Conservation (phyloP, 1,140 invertebrate genomes). For the Oreohelix idahoensis region DNA sequence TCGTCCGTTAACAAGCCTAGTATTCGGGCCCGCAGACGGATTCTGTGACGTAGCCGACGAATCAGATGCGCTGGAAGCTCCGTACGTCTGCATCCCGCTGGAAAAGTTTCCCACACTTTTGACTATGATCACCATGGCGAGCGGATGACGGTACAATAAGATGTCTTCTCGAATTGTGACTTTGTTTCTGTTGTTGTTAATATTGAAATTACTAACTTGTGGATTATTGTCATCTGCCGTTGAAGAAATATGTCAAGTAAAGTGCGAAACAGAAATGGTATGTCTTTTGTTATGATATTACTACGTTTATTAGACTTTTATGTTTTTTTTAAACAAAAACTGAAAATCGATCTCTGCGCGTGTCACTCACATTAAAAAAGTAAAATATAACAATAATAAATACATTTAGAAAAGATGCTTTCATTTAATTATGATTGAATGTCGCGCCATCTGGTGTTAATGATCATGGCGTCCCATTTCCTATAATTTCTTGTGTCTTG, state of each 20-base stretch:
- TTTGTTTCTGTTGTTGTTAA: constrained; percentile 29
- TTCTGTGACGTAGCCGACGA: constrained; percentile 24
- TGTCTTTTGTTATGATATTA: no score
- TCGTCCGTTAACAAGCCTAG: background rate
- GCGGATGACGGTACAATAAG: constrained; percentile 30
- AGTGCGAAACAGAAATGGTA: constrained; percentile 43
- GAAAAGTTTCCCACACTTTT: constrained; percentile 38
- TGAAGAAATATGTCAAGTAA: constrained; percentile 33
- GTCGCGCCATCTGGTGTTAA: no score
- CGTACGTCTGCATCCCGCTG: background rate
- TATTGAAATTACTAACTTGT: constrained; percentile 20
- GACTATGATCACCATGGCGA: constrained; percentile 42
- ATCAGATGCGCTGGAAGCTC: constrained; percentile 31
- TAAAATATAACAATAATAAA: no score
- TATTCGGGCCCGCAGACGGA: background rate
- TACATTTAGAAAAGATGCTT: no score
- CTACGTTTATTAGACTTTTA: no score
- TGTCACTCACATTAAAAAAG: no score
- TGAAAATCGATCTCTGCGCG: no score
- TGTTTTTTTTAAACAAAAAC: no score
- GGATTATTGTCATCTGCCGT: constrained; percentile 28
- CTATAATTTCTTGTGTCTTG: no score
- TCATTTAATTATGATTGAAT: no score
- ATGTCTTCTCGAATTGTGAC: background rate
- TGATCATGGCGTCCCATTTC: no score